Evolutionary conservation across 2,113 vertebrate genomes (phyloP).

Genomic region (Symphodus melops): DNA sequence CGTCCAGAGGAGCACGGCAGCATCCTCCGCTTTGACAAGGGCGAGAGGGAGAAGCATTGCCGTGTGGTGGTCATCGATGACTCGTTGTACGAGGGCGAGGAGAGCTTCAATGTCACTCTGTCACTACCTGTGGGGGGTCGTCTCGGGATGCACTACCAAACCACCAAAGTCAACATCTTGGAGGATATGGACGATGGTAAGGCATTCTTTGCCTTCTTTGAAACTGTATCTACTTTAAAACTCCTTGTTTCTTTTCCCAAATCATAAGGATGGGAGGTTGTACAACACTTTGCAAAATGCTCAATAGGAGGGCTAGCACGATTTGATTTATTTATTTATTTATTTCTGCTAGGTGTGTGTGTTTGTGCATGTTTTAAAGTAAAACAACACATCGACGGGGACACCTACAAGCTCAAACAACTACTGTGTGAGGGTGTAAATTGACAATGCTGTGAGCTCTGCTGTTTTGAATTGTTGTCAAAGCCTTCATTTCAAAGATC

Average conservation of each 20-base stretch:
- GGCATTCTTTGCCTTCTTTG: slow-evolving; percentile 14
- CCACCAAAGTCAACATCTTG: slow-evolving; percentile 84
- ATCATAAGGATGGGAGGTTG: neutral
- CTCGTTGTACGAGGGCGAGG: slow-evolving; percentile 90
- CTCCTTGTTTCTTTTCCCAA: neutral
- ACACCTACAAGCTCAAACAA: neutral
- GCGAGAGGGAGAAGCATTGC: slow-evolving; percentile 87
- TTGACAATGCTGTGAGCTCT: slow-evolving; percentile 1
- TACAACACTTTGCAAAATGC: neutral
- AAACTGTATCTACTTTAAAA: too few relatives aligned
- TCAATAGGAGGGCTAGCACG: neutral
- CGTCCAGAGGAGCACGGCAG: slow-evolving; percentile 91
- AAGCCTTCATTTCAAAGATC: neutral
- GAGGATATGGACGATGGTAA: slow-evolving; percentile 92
- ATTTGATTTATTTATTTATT: neutral
- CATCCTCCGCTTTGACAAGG: slow-evolving; percentile 89
- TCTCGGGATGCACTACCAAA: slow-evolving; percentile 85
- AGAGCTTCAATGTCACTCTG: slow-evolving; percentile 90
- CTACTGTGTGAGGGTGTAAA: neutral
- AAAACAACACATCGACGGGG: slow-evolving; percentile 16
- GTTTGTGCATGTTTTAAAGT: neutral
- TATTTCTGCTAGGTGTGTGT: neutral
- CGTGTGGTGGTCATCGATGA: slow-evolving; percentile 92
- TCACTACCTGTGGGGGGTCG: slow-evolving; percentile 91
- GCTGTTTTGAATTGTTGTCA: slow-evolving; percentile 1